A percentile compares a stretch with the other conserved stretches of the same genome.
Evolutionary conservation across 2,888 invertebrate species (phyloP).

Genomic region (Xylocampa areola): DNA sequence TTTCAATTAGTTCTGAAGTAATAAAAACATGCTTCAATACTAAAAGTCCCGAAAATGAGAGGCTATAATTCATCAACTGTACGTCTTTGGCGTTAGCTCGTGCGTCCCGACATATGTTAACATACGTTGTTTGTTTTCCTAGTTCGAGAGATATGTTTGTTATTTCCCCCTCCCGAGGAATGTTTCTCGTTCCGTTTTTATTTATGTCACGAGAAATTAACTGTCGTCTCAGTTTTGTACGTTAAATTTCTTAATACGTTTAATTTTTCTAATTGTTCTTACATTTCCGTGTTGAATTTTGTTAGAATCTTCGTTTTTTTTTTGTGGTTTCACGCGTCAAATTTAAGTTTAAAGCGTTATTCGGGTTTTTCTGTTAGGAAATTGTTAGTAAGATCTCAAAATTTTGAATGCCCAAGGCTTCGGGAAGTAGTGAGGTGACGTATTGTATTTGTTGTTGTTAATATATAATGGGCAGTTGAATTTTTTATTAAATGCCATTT

Average conservation of each 20-base stretch:
- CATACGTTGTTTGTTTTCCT: conserved; percentile 89
- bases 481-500: too few relatives aligned
- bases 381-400: too few relatives aligned
- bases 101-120: conserved; percentile 87
- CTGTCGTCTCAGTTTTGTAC: conserved; percentile 75
- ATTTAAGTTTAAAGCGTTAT: too few relatives aligned
- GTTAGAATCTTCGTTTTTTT: too few relatives aligned
- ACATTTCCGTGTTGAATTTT: conserved; percentile 8
- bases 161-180: conserved; percentile 77
- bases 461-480: too few relatives aligned
- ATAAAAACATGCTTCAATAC: conserved; percentile 12
- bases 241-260: conserved; percentile 80
- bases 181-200: conserved; percentile 80
- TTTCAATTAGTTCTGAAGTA: conserved; percentile 1
- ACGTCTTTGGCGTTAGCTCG: conserved; percentile 67
- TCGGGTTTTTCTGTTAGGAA: too few relatives aligned
- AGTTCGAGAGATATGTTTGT: conserved; percentile 88
- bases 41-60: conserved; percentile 46
- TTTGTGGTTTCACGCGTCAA: too few relatives aligned
- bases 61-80: conserved; percentile 60
- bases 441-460: too few relatives aligned
- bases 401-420: too few relatives aligned
- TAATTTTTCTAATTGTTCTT: conserved; percentile 37
- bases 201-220: conserved; percentile 88
- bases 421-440: too few relatives aligned